Conservation (phyloP, 2,113 vertebrate species). For the Pycnonotus jocosus region DNA sequence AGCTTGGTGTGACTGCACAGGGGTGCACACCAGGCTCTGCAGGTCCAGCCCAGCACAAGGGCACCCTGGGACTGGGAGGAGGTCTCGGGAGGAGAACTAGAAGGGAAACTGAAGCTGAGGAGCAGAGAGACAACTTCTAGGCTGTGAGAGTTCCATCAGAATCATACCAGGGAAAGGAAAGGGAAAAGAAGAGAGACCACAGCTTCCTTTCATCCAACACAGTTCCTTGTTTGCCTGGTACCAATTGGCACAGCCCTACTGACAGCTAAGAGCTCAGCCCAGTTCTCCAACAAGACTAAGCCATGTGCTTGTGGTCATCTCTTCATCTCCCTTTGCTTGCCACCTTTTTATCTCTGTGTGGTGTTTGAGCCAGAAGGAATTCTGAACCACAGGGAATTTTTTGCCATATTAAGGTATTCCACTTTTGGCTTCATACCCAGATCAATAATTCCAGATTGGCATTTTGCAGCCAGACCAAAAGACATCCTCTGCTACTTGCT, state of each 20-base stretch:
- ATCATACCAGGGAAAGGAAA: background rate
- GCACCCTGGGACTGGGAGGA: fast-evolving
- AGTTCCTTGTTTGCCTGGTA: background rate
- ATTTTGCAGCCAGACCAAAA: background rate
- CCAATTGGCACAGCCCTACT: background rate
- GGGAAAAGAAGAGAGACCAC: background rate
- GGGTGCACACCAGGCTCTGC: background rate
- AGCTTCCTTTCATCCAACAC: background rate
- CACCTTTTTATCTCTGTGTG: background rate
- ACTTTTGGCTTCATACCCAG: background rate
- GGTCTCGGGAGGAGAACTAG: background rate
- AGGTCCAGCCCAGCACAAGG: background rate
- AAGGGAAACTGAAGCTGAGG: background rate
- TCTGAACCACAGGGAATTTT: background rate
- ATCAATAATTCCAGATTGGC: background rate
- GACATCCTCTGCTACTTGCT: background rate
- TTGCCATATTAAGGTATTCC: background rate
- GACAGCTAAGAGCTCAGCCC: background rate
- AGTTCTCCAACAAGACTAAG: background rate
- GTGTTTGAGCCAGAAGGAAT: background rate
- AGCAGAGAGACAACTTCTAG: background rate
- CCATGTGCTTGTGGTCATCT: background rate
- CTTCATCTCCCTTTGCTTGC: background rate
- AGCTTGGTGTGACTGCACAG: background rate
- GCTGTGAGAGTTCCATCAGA: background rate